Evolutionary conservation across 2,113 vertebrate genomes (phyloP), one percentile per base, ranked within the genome.

Genomic region (Xyrauchen texanus): DNA sequence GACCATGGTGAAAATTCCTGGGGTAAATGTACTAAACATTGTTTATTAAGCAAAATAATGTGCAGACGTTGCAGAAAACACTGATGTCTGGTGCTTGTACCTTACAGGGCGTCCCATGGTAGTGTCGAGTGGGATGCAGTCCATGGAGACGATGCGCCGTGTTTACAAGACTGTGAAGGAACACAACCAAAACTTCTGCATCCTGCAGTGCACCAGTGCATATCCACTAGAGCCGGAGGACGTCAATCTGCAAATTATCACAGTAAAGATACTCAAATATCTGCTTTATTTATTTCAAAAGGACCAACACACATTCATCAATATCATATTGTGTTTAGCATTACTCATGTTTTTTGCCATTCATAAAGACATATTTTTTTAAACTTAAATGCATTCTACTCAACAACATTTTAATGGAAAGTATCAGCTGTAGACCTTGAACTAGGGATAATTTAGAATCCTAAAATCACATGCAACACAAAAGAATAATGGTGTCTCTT

Each of bases 91-190:
- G 11, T 15, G 21, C 53, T 5, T 67, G 52, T 49, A 7, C 34
- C 5, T 68, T 5, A 10, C 85, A 99, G 98, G 96, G 76, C 96
- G 96, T 3, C 97, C 98, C 1, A 98, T 99, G 97, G 95, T 99
- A 72, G 96, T 99, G 77, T 99, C 98, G 82, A 99, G 97, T 0
- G 97, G 98, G 63, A 99, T 99, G 98, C 98, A 99, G 93, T 94
- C 94, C 0, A 98, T 99, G 95, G 93, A 92, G 42, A 98, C 94
- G 3, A 99, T 99, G 96, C 93, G 90, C 9, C 93, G 89, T 0
- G 97, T 99, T 79, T 98, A 99, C 84, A 82, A 95, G 80, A 94
- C 90, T 0, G 96, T 98, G 86, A 99, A 97, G 86, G 80, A 95
- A 71, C 91, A 97, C 89, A 99, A 98, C 80, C 87, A 92, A 15